Conservation (phyloP, 2,888 invertebrate genomes). For the Zaprionus lineosus region DNA sequence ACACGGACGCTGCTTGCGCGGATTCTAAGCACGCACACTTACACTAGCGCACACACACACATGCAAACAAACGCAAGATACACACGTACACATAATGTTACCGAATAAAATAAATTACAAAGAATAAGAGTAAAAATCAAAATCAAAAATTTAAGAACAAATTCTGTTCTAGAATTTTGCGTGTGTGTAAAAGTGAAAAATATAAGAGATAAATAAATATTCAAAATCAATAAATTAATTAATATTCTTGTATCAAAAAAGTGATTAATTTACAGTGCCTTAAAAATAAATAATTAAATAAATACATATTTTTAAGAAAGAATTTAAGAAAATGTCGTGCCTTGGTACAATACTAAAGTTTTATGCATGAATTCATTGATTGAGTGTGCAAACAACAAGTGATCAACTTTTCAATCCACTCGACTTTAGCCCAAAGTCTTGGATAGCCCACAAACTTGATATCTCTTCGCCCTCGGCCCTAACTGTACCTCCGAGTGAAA, state of each 20-base stretch:
- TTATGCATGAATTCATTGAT: constrained; percentile 40
- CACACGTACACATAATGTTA: constrained; percentile 17
- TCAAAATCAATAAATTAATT: constrained; percentile 9
- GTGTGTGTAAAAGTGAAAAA: constrained; percentile 33
- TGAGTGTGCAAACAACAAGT: constrained; percentile 28
- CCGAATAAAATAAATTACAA: constrained; percentile 46
- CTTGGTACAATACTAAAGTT: constrained; percentile 53
- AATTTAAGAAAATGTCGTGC: constrained; percentile 61
- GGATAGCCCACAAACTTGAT: constrained; percentile 7
- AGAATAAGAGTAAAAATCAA: neutral
- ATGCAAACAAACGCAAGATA: constrained; percentile 14
- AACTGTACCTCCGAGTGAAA: constrained; percentile 27
- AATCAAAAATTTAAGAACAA: constrained; percentile 28
- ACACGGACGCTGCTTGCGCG: constrained; percentile 79
- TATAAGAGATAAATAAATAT: constrained; percentile 10
- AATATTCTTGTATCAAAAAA: constrained; percentile 16
- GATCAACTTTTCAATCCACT: constrained; percentile 9
- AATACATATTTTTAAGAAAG: constrained; percentile 22
- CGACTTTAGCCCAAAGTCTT: no score
- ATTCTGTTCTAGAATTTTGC: constrained; percentile 47
- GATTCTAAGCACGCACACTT: constrained; percentile 68
- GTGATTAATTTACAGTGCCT: constrained; percentile 59
- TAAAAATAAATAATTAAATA: constrained; percentile 9
- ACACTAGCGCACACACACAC: constrained; percentile 47
- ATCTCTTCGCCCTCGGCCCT: constrained; percentile 12